These are phyloP conservation scores for Elgonia sp. DNA, from an alignment of 2,888 invertebrate genomes.

Conservation along the genomic window DNA sequence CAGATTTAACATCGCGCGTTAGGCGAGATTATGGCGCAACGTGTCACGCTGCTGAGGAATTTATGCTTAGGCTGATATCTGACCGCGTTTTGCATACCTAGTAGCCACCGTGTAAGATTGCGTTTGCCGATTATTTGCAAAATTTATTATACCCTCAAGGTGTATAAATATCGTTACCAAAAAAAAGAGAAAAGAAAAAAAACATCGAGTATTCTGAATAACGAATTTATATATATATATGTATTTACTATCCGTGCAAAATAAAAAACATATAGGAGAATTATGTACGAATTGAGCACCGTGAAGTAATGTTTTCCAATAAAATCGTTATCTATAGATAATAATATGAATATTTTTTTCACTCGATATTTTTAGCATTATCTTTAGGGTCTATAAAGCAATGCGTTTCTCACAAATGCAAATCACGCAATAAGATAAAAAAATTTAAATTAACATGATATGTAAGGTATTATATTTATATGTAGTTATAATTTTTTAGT, in stretches of 20 bases:
- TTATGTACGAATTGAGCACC: conserved; percentile 19
- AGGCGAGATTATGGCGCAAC: conserved; percentile 84
- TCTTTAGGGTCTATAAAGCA: too few relatives aligned
- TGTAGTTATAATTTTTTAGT: too few relatives aligned
- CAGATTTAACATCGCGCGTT: conserved; percentile 82
- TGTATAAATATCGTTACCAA: conserved; percentile 76
- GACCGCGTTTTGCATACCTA: conserved; percentile 83
- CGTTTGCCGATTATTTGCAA: conserved; percentile 78
- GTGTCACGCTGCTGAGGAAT: conserved; percentile 86
- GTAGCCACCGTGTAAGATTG: conserved; percentile 80
- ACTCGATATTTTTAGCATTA: background rate
- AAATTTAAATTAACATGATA: too few relatives aligned
- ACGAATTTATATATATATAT: conserved; percentile 36
- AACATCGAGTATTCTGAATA: conserved; percentile 44
- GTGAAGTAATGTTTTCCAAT: conserved; percentile 27
- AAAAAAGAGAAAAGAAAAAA: conserved; percentile 54
- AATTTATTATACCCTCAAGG: conserved; percentile 80
- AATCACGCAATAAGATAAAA: too few relatives aligned
- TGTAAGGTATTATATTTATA: too few relatives aligned
- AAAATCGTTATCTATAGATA: conserved; percentile 4
- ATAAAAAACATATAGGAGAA: conserved; percentile 16
- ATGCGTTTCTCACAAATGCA: too few relatives aligned
- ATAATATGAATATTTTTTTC: conserved; percentile 5
- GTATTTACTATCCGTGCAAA: conserved; percentile 17
- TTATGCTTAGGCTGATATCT: conserved; percentile 86